Evolutionary conservation across 1,140 invertebrate species (phyloP).

Genomic region (Latrodectus geometricus): DNA sequence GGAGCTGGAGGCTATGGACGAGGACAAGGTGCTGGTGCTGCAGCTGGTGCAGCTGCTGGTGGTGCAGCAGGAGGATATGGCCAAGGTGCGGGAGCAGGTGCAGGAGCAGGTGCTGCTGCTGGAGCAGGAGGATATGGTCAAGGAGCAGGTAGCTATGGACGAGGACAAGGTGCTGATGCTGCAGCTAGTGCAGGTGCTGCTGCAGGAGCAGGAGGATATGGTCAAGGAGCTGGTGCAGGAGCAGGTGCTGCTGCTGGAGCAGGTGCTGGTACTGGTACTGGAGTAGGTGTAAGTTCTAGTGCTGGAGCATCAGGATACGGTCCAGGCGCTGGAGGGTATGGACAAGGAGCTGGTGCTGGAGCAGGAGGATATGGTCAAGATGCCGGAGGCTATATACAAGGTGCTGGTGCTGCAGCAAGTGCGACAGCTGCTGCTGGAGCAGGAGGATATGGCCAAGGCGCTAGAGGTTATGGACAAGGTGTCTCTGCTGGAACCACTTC

Average conservation of each 20-base stretch:
- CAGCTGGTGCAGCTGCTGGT: neutral
- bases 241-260: neutral
- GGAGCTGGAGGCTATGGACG: neutral
- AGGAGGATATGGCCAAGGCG: neutral
- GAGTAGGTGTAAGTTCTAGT: neutral
- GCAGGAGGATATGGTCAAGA: neutral
- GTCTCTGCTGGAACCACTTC: neutral
- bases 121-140: no score
- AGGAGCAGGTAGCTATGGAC: no score
- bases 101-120: no score
- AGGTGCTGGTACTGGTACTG: neutral
- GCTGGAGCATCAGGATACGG: neutral
- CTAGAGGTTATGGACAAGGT: neutral
- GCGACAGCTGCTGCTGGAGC: neutral
- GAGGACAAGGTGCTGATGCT: no score
- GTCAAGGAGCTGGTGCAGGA: no score
- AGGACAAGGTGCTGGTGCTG: neutral
- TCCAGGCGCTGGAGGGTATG: neutral
- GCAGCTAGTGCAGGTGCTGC: no score
- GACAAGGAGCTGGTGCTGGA: neutral
- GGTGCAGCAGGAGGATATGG: neutral
- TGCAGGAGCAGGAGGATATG: no score
- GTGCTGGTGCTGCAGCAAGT: neutral
- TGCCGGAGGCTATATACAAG: no score
- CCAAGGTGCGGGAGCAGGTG: no score